Percentiles rank a stretch among this genome's conserved stretches.
These are phyloP conservation scores for Arrhopalites spinosus DNA, from an alignment of 2,888 invertebrate species.

Conservation along the genomic window DNA sequence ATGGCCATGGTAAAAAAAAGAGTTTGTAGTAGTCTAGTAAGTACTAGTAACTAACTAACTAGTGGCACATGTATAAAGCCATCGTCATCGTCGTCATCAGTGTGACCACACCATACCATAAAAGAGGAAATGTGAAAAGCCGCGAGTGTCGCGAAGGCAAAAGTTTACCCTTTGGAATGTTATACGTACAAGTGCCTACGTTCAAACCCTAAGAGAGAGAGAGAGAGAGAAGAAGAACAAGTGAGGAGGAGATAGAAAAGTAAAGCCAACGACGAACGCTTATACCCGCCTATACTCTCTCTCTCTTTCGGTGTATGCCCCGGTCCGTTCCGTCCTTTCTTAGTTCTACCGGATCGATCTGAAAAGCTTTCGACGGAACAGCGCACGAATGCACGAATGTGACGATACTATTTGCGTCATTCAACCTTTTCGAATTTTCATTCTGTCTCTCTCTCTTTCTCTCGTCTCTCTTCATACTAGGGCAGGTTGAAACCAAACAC, in stretches of 20 bases:
- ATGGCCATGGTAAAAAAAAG: no score
- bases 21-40: no score
- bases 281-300: background rate
- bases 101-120: background rate
- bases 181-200: background rate
- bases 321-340: no score
- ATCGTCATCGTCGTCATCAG: slow-evolving; percentile 1
- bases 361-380: background rate
- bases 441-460: background rate
- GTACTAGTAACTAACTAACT: no score
- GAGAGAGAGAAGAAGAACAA: background rate
- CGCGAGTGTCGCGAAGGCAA: slow-evolving; percentile 7
- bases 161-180: slow-evolving; percentile 1
- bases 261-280: background rate
- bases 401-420: slow-evolving; percentile 7
- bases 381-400: slow-evolving; percentile 7
- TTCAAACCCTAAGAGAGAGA: background rate
- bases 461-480: background rate
- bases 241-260: background rate
- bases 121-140: slow-evolving; percentile 7
- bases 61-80: no score
- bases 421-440: slow-evolving; percentile 1
- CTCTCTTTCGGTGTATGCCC: no score
- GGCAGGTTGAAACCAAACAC: background rate
- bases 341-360: background rate